Base-by-base conservation (phyloP, 2,797 vertebrate species). In the Toxotes lorentzi region DNA sequence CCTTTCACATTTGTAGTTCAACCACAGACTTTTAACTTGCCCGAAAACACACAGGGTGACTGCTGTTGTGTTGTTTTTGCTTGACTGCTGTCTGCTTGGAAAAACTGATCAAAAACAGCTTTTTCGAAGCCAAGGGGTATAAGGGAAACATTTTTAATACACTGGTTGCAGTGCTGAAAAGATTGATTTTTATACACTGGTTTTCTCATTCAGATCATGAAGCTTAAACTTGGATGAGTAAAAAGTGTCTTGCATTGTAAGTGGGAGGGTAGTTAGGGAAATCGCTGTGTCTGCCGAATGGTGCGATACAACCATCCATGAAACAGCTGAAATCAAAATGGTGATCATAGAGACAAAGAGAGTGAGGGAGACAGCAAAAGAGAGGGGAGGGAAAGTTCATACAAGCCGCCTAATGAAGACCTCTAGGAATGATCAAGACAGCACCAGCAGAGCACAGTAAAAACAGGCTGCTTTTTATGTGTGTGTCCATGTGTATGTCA, bases 361-460 rank as follows among this genome's bases (percentile, higher is more conserved):
- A 70, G 65, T 4, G 68, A 67, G 43, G 1, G 53, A 68, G 24
- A 56, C n/a, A 12, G 24, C 6, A 35, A 73, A 27, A 50, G 76
- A 34, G 77, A 81, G 68, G 23, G 32, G 60, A 79, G 65, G 23
- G 23, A 73, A 69, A 74, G 86, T 78, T 83, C 53, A 81, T 67
- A 79, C 70, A 62, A 70, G 61, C 67, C 3, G 34, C 78, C 75
- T 90, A 92, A 88, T 86, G 88, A 91, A 89, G 89, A 91, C 84
- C 88, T 86, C 79, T 73, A 92, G 73, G 77, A 91, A 83, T 61
- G 84, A 89, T 76, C 38, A 48, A 87, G 87, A 83, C 81, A 81
- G 86, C 85, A 86, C 78, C 86, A 91, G 84, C 89, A 81, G 84
- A 89, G 81, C 88, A 84, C 85, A 88, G 82, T 45, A 24, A 76